phyloP scores from a whole-genome alignment of 2,888 invertebrate species.

The Eilema griseolum region DNA sequence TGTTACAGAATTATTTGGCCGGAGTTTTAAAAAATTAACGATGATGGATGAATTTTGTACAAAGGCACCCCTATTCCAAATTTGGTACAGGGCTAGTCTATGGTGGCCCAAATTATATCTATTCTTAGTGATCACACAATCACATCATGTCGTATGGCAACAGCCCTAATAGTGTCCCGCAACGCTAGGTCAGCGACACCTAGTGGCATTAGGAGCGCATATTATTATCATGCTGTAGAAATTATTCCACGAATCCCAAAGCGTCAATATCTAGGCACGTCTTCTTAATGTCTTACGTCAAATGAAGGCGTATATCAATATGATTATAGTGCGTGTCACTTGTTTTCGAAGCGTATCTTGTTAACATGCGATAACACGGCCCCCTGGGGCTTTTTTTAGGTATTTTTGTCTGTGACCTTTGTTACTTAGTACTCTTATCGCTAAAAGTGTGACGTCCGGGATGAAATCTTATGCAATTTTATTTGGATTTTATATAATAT shows the following conservation, averaged over 20 bases:
- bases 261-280: not conserved
- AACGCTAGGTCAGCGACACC: too few relatives aligned
- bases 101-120: too few relatives aligned
- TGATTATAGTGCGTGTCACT: not conserved
- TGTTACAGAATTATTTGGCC: too few relatives aligned
- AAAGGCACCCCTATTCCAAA: too few relatives aligned
- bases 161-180: too few relatives aligned
- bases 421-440: not conserved
- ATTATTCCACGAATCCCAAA: not conserved
- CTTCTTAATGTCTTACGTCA: not conserved
- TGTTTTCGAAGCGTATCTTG: not conserved
- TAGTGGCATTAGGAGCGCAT: not conserved
- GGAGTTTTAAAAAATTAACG: too few relatives aligned
- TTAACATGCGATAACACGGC: not conserved
- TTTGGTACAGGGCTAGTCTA: too few relatives aligned
- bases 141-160: too few relatives aligned
- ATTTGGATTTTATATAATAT: not conserved
- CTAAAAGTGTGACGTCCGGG: not conserved
- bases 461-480: constrained; percentile 1
- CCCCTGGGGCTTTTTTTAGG: not conserved
- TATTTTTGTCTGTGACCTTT: not conserved
- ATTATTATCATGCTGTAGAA: not conserved
- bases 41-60: too few relatives aligned
- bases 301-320: not conserved
- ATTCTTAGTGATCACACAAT: too few relatives aligned